These are phyloP conservation scores for Crotophaga sulcirostris DNA, from an alignment of 2,113 vertebrate species.

Conservation along the genomic window DNA sequence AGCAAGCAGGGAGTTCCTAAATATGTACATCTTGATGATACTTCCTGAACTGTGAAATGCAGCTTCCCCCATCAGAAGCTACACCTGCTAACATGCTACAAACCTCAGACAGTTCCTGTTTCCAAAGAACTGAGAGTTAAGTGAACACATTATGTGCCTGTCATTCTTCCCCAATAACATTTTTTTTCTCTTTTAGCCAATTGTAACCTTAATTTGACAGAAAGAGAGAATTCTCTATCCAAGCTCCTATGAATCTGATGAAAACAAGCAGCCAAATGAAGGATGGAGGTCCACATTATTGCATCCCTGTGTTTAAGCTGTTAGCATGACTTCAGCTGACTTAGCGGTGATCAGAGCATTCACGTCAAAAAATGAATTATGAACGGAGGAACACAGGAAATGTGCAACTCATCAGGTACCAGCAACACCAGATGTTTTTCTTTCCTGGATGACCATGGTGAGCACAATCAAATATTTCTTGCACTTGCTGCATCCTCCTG, in stretches of 20 bases:
- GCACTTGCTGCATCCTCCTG: not conserved
- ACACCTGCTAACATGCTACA: not conserved
- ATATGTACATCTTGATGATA: not conserved
- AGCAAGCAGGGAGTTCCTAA: not conserved
- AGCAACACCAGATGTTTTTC: not conserved
- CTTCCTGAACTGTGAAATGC: not conserved
- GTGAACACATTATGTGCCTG: not conserved
- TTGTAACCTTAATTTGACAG: conserved; percentile 20
- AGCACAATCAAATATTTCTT: not conserved
- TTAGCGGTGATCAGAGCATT: not conserved
- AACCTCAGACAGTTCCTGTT: not conserved
- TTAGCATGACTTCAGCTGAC: not conserved
- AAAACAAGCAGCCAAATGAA: not conserved
- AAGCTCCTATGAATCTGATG: not conserved
- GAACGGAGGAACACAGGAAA: not conserved
- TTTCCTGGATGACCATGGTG: not conserved
- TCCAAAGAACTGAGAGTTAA: not conserved
- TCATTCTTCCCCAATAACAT: not conserved
- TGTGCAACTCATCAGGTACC: not conserved
- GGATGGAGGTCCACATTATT: not conserved
- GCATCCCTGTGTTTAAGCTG: not conserved
- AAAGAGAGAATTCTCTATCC: not conserved
- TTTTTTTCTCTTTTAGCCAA: not conserved
- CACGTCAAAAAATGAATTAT: not conserved
- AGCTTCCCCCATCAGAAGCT: not conserved